Evolutionary conservation across 2,888 invertebrate genomes (phyloP).

Genomic region (Sacculina carcini): DNA sequence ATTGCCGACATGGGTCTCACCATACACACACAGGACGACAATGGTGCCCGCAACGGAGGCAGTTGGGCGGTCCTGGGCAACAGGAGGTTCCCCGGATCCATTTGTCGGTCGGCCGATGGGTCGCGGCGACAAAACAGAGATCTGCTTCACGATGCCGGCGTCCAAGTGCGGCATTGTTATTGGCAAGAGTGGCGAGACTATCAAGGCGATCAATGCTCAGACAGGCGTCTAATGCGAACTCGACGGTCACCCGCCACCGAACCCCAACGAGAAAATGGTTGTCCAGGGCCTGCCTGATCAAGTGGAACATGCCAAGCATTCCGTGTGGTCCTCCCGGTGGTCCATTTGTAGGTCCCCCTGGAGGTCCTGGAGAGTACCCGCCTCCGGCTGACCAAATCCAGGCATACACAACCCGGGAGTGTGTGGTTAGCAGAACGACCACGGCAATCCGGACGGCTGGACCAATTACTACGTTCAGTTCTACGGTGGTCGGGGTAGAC

Average conservation of each 20-base stretch:
- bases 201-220: conserved; percentile 81
- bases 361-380: conserved; percentile 16
- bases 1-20: conserved; percentile 12
- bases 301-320: conserved; percentile 80
- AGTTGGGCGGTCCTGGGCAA: conserved; percentile 26
- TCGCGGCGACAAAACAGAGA: conserved; percentile 34
- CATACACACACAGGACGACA: conserved; percentile 12
- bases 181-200: conserved; percentile 91
- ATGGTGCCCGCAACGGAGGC: conserved; percentile 18
- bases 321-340: conserved; percentile 23
- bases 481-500: conserved; percentile 11
- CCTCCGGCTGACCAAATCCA: conserved; percentile 20
- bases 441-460: conserved; percentile 27
- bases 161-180: conserved; percentile 91
- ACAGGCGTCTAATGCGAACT: conserved; percentile 94
- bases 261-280: conserved; percentile 65
- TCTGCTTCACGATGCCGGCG: conserved; percentile 70
- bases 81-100: conserved; percentile 26
- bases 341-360: conserved; percentile 18
- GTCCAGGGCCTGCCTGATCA: conserved; percentile 75
- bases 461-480: conserved; percentile 25
- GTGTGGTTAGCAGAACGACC: too few species aligned
- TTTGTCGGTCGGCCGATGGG: conserved; percentile 18
- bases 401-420: conserved; percentile 22
- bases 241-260: conserved; percentile 54